These are phyloP conservation scores for Magallana gigas DNA, from an alignment of 1,140 invertebrate species.

Conservation along the genomic window DNA sequence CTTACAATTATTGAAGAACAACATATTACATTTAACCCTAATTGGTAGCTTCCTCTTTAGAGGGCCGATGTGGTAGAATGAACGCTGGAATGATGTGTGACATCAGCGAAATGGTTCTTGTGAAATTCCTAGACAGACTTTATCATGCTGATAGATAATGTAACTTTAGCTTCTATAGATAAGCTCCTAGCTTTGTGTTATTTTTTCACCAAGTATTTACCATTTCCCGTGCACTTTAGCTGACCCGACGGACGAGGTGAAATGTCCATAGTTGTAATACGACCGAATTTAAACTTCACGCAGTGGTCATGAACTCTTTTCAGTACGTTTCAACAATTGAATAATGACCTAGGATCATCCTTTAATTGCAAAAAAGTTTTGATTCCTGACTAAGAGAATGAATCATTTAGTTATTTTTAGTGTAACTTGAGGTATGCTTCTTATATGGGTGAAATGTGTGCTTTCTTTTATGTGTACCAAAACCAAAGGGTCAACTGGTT, in stretches of 20 bases:
- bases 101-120: constrained; percentile 1
- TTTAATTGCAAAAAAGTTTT: constrained; percentile 19
- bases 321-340: constrained; percentile 43
- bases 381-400: constrained; percentile 8
- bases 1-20: constrained; percentile 19
- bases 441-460: not conserved
- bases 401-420: constrained; percentile 26
- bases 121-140: constrained; percentile 26
- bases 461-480: constrained; percentile 20
- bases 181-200: not conserved
- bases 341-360: constrained; percentile 37
- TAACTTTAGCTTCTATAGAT: constrained; percentile 16
- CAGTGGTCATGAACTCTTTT: constrained; percentile 42
- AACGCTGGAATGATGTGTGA: not conserved
- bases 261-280: constrained; percentile 22
- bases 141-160: constrained; percentile 36
- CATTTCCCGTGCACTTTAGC: constrained; percentile 40
- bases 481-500: not conserved
- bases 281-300: constrained; percentile 31
- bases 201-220: constrained; percentile 34
- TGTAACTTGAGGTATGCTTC: constrained; percentile 13
- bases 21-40: constrained; percentile 18
- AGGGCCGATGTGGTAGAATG: not conserved
- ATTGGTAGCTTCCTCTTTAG: constrained; percentile 22
- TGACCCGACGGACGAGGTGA: constrained; percentile 34